Percentiles rank a stretch among this genome's conserved stretches.
Conservation (phyloP, 1,140 invertebrate species). For the Belonocnema kinseyi region DNA sequence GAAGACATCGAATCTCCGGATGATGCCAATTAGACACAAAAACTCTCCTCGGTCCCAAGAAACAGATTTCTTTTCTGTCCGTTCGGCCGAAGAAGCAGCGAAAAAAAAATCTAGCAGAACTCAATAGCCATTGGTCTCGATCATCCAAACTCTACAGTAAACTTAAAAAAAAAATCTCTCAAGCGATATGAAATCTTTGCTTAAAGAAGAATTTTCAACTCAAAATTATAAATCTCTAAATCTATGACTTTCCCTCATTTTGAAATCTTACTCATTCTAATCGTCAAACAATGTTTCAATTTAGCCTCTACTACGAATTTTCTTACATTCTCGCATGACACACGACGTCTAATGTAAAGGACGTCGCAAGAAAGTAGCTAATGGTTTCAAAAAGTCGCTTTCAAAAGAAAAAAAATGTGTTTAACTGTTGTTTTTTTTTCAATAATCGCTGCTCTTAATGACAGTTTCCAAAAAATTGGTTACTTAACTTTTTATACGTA, state of each 20-base stretch:
- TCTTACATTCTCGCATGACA: constrained; percentile 26
- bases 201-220: background rate
- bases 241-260: constrained; percentile 7
- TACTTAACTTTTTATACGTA: constrained; percentile 29
- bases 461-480: constrained; percentile 27
- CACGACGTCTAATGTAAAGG: constrained; percentile 15
- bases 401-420: constrained; percentile 9
- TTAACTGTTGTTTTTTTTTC: constrained; percentile 1
- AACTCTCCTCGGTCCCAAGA: too few species aligned
- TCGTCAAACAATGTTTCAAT: too few species aligned
- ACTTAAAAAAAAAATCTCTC: too few species aligned
- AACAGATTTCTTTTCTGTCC: too few species aligned
- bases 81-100: too few species aligned
- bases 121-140: too few species aligned
- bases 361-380: constrained; percentile 28
- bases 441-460: background rate
- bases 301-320: background rate
- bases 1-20: constrained; percentile 60
- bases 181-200: too few species aligned
- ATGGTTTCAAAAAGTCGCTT: constrained; percentile 22
- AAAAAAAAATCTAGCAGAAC: too few species aligned
- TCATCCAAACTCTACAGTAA: too few species aligned
- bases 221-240: background rate
- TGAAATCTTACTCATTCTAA: background rate
- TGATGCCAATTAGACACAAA: constrained; percentile 44